Percentiles rank a stretch among this genome's conserved stretches.
Evolutionary conservation across 2,113 vertebrate genomes (phyloP).

Genomic region (Romanogobio albipinnatus): DNA sequence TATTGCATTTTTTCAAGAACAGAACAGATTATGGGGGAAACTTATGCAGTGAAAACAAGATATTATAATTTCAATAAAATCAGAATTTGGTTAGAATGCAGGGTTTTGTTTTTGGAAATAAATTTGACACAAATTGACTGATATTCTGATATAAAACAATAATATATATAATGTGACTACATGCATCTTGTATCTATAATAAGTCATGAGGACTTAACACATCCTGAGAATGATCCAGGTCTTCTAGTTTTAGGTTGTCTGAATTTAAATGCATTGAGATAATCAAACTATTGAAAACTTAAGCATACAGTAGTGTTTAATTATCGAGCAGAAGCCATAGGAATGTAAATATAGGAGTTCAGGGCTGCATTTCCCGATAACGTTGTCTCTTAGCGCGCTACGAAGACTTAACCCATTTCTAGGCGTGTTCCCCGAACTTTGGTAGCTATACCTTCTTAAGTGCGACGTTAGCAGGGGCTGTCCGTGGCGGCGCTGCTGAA

Average conservation of each 20-base stretch:
- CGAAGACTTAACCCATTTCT: too few relatives aligned
- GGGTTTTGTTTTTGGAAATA: neutral
- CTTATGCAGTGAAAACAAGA: too few relatives aligned
- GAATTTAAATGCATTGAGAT: neutral
- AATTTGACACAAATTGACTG: neutral
- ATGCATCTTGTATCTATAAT: neutral
- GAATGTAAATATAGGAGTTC: neutral
- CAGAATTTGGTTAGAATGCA: neutral
- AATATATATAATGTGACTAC: neutral
- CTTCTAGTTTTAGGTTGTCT: neutral
- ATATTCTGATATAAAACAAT: neutral
- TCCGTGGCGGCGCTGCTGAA: too few relatives aligned
- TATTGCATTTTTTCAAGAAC: too few relatives aligned
- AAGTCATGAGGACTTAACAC: neutral
- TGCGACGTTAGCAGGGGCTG: too few relatives aligned
- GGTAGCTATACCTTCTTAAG: too few relatives aligned
- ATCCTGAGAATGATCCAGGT: neutral
- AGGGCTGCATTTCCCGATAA: too few relatives aligned
- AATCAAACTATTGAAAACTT: neutral
- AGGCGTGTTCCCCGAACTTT: too few relatives aligned
- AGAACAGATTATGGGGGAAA: too few relatives aligned
- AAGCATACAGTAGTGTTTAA: neutral
- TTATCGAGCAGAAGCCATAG: neutral
- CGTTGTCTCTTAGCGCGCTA: too few relatives aligned
- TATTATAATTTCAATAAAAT: neutral